These are phyloP conservation scores for Rhinogobio ventralis DNA, from an alignment of 2,797 vertebrate genomes.

Conservation along the genomic window DNA sequence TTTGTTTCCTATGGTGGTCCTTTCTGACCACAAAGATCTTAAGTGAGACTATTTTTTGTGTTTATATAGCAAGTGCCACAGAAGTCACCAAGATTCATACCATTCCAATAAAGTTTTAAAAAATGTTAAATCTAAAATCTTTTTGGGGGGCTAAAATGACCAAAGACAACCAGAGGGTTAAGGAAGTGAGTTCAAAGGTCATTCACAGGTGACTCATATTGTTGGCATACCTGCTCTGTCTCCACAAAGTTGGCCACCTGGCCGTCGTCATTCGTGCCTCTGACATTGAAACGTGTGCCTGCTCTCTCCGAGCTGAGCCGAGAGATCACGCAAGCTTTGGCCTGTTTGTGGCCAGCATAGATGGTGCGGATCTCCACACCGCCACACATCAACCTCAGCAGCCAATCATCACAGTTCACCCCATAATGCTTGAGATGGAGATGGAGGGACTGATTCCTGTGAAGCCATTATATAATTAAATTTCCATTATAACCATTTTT, in stretches of 20 bases:
- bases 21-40: neutral
- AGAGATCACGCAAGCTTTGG: conserved; percentile 97
- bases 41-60: neutral
- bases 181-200: neutral
- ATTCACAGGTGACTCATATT: neutral
- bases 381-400: conserved; percentile 95
- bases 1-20: neutral
- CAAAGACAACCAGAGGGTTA: neutral
- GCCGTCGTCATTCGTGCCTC: conserved; percentile 95
- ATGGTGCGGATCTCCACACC: conserved; percentile 97
- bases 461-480: conserved; percentile 10
- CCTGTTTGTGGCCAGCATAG: conserved; percentile 97
- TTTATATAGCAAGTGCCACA: neutral
- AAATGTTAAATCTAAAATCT: neutral
- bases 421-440: conserved; percentile 97
- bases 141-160: neutral
- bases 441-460: conserved; percentile 96
- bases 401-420: conserved; percentile 96
- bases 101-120: neutral
- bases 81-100: neutral
- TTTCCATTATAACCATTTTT: neutral
- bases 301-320: conserved; percentile 96
- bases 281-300: conserved; percentile 94
- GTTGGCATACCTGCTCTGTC: conserved; percentile 89
- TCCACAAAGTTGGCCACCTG: conserved; percentile 99